These are phyloP conservation scores for Labeo rohita DNA, from an alignment of 2,113 vertebrate genomes.

Conservation along the genomic window DNA sequence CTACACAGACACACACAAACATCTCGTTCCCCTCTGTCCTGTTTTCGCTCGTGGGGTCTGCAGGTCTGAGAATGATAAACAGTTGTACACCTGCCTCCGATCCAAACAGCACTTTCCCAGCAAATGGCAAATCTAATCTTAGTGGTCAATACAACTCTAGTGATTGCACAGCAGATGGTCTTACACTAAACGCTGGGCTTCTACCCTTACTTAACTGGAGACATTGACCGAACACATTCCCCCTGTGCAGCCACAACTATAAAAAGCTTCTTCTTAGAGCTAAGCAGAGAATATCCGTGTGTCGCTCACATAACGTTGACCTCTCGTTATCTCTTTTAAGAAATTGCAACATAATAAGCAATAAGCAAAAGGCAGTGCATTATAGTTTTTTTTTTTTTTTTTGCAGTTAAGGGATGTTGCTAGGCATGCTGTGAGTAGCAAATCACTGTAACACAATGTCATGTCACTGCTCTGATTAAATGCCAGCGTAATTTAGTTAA, in stretches of 20 bases:
- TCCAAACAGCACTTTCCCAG: slow-evolving; percentile 31
- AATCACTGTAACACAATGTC: not conserved
- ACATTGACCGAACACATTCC: not conserved
- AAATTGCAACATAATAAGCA: not conserved
- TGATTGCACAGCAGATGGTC: slow-evolving; percentile 23
- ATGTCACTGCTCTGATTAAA: not conserved
- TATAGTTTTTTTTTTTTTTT: not conserved
- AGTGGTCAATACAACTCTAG: slow-evolving; percentile 40
- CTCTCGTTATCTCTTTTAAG: slow-evolving; percentile 16
- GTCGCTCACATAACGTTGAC: not conserved
- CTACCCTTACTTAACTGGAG: slow-evolving; percentile 33
- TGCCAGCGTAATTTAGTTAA: not conserved
- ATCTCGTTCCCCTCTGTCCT: not conserved
- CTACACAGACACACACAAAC: slow-evolving; percentile 1
- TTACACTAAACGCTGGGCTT: slow-evolving; percentile 28
- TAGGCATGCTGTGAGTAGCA: not conserved
- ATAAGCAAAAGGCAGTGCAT: slow-evolving; percentile 2
- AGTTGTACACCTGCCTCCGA: slow-evolving; percentile 33
- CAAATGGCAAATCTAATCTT: slow-evolving; percentile 46
- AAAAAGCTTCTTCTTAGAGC: slow-evolving; percentile 13
- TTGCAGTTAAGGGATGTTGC: not conserved
- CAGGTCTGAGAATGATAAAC: slow-evolving; percentile 32
- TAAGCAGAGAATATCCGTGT: not conserved
- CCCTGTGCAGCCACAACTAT: not conserved
- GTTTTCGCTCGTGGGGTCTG: not conserved